Evolutionary conservation across 2,797 vertebrate genomes (phyloP).

Genomic region (Erithacus rubecula): DNA sequence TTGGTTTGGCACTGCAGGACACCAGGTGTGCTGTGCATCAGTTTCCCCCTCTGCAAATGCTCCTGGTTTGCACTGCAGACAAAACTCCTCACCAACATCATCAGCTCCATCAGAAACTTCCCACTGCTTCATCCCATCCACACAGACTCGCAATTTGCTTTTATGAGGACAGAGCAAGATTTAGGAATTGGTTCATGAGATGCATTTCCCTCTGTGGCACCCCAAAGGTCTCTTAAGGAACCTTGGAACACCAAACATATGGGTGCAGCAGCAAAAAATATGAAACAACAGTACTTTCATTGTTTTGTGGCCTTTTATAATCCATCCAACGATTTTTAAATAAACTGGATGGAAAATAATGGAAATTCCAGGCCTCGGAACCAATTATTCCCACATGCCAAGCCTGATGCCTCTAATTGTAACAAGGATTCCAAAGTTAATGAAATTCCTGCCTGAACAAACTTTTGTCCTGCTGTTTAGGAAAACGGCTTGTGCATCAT

Average conservation of each 20-base stretch:
- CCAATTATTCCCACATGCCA: constrained; percentile 4
- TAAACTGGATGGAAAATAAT: constrained; percentile 34
- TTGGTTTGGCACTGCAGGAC: not conserved
- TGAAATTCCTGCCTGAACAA: constrained; percentile 47
- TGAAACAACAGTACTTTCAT: not conserved
- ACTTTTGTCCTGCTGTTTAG: constrained; percentile 3
- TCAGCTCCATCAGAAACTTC: not conserved
- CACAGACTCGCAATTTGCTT: not conserved
- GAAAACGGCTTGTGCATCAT: constrained; percentile 11
- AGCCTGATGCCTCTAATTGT: not conserved
- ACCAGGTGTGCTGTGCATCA: not conserved
- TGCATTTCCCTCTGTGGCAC: not conserved
- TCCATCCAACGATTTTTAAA: constrained; percentile 35
- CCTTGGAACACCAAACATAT: constrained; percentile 11
- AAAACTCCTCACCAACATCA: not conserved
- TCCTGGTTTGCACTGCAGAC: not conserved
- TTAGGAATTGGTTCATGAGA: not conserved
- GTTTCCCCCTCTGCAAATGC: not conserved
- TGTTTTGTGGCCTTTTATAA: constrained; percentile 43
- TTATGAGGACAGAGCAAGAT: not conserved
- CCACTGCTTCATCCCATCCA: not conserved
- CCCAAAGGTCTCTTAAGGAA: not conserved
- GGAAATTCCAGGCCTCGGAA: constrained; percentile 35
- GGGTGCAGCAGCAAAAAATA: constrained; percentile 31
- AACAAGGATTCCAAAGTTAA: not conserved